Percentiles rank a stretch among this genome's conserved stretches.
phyloP scores from a whole-genome alignment of 2,888 invertebrate genomes.

The Cerastoderma edule region DNA sequence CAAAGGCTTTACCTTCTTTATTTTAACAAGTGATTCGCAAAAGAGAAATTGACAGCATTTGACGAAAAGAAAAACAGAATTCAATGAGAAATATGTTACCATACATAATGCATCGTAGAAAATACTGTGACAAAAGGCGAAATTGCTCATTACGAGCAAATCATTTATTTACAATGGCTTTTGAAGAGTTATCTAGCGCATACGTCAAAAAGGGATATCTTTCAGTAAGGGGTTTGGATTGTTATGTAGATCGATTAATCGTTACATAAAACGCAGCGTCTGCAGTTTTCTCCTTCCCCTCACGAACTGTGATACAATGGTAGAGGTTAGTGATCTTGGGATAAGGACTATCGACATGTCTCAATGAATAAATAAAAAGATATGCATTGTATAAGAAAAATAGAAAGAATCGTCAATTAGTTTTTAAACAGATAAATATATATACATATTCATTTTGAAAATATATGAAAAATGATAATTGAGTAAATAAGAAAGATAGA shows the following conservation, averaged over 20 bases:
- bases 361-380: too few species aligned
- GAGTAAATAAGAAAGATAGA: too few species aligned
- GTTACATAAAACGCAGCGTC: neutral
- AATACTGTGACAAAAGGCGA: neutral
- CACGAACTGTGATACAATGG: neutral
- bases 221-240: too few species aligned
- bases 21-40: neutral
- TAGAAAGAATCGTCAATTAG: too few species aligned
- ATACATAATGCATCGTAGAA: neutral
- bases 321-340: neutral
- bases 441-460: too few species aligned
- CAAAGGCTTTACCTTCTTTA: neutral
- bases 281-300: neutral
- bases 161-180: neutral
- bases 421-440: too few species aligned
- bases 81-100: neutral
- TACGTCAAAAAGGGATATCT: too few species aligned
- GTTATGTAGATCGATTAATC: too few species aligned
- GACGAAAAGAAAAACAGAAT: neutral
- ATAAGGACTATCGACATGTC: neutral
- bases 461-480: too few species aligned
- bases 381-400: too few species aligned
- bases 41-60: neutral
- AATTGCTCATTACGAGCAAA: conserved; percentile 5
- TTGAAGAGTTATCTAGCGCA: neutral